Conservation (phyloP, 2,888 invertebrate species). For the Hypsopygia costalis region DNA sequence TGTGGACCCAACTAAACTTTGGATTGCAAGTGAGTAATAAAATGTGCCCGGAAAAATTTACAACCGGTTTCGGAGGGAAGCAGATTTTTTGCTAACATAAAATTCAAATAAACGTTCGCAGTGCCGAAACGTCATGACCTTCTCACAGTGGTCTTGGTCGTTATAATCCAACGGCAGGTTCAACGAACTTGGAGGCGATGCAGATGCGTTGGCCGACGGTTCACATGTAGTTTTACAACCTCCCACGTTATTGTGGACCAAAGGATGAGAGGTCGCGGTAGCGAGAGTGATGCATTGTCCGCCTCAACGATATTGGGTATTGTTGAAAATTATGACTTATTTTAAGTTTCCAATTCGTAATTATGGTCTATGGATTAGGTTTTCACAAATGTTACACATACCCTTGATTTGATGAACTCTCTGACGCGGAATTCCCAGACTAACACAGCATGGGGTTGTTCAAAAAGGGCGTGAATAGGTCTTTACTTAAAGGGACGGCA, state of each 20-base stretch:
- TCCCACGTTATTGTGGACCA: slow-evolving; percentile 54
- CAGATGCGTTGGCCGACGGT: slow-evolving; percentile 69
- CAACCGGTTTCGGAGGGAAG: slow-evolving; percentile 6
- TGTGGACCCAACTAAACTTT: not conserved
- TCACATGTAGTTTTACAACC: slow-evolving; percentile 74
- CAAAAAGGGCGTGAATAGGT: no score
- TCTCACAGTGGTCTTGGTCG: slow-evolving; percentile 51
- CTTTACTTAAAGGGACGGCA: no score
- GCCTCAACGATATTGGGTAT: no score
- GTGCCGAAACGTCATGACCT: slow-evolving; percentile 63
- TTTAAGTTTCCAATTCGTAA: no score
- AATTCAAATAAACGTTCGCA: slow-evolving; percentile 29
- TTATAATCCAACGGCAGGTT: slow-evolving; percentile 50
- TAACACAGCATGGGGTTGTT: no score
- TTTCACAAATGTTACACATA: no score
- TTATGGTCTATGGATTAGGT: no score
- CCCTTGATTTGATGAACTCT: no score
- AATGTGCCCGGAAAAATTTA: no score
- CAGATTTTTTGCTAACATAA: slow-evolving; percentile 19
- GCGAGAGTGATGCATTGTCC: slow-evolving; percentile 8
- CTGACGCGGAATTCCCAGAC: no score
- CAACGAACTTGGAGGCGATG: slow-evolving; percentile 52
- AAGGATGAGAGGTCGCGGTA: slow-evolving; percentile 34
- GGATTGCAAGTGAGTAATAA: not conserved
- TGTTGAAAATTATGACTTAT: no score